Evolutionary conservation across 2,113 vertebrate species (phyloP).

Genomic region (Chitala chitala): DNA sequence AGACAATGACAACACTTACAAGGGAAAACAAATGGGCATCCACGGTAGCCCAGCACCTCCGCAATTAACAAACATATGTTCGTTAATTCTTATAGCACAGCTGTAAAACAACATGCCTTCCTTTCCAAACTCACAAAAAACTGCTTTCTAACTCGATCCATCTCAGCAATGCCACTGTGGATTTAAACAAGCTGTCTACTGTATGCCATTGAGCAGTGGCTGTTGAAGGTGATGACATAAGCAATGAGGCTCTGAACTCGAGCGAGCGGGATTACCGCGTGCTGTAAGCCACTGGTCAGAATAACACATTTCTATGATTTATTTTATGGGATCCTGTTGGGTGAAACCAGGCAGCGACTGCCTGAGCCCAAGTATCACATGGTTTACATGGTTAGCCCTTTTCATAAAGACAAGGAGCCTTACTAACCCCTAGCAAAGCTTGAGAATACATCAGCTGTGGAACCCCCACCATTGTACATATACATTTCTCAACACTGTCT

Average conservation of each 20-base stretch:
- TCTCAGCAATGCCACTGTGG: not conserved
- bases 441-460: no score
- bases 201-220: not conserved
- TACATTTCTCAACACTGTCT: no score
- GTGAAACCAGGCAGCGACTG: no score
- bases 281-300: not conserved
- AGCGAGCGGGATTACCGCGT: not conserved
- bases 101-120: not conserved
- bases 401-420: no score
- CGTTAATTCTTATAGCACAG: constrained; percentile 18
- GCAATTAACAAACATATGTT: constrained; percentile 25
- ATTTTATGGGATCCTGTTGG: not conserved
- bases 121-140: not conserved
- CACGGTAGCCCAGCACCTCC: not conserved
- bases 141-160: not conserved
- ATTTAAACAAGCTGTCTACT: not conserved
- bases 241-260: not conserved
- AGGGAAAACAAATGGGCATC: constrained; percentile 2
- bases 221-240: no score
- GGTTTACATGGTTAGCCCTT: no score
- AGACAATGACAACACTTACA: not conserved
- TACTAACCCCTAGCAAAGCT: no score
- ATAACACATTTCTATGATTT: not conserved
- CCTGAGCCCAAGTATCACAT: no score
- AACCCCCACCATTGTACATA: no score